A percentile compares a stretch with the other conserved stretches of the same genome.
phyloP scores from a whole-genome alignment of 2,797 vertebrate species.

The Squalus acanthias region DNA sequence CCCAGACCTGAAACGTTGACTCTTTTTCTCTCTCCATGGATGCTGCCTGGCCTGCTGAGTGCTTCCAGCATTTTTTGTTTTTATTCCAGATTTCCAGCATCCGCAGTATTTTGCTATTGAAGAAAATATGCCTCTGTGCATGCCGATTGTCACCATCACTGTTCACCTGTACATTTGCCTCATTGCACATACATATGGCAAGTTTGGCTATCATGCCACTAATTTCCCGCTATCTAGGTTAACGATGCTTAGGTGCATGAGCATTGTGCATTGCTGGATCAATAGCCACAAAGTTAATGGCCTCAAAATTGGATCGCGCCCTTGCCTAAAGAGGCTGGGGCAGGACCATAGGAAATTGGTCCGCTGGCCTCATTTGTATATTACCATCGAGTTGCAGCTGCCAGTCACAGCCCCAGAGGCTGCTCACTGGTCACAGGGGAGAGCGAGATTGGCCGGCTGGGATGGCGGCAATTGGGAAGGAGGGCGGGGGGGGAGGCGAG shows the following conservation, averaged over 20 bases:
- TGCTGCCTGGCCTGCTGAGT: too few species aligned
- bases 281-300: neutral
- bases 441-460: neutral
- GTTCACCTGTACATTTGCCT: neutral
- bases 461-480: neutral
- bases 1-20: too few species aligned
- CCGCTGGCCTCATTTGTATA: neutral
- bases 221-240: neutral
- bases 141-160: neutral
- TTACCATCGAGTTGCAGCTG: neutral
- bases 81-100: too few species aligned
- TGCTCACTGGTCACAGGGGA: neutral
- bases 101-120: too few species aligned
- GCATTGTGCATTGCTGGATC: neutral
- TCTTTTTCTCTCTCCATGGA: too few species aligned
- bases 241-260: neutral
- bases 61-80: too few species aligned
- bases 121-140: neutral
- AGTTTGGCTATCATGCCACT: neutral
- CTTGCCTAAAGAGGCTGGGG: neutral
- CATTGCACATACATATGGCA: neutral
- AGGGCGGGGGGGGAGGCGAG: neutral
- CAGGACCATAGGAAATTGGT: neutral
- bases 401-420: neutral
- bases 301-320: neutral